phyloP scores from a whole-genome alignment of 1,140 invertebrate genomes.

The Zaprionus davidi region DNA sequence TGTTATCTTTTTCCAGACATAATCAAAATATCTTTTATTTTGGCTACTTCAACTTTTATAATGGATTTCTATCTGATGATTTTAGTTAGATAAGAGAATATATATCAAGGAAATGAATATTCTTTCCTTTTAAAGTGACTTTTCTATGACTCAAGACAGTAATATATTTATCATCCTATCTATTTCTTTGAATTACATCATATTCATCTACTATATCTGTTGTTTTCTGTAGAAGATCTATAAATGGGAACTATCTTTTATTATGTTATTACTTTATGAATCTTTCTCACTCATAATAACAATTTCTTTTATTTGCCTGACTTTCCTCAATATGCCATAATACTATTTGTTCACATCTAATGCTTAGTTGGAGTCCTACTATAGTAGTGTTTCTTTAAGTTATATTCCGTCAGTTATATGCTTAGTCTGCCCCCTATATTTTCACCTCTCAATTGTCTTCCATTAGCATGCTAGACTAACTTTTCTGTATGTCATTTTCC shows the following conservation, averaged over 20 bases:
- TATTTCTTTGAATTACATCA: no score
- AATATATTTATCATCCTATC: no score
- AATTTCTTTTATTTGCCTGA: background rate
- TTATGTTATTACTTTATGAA: background rate
- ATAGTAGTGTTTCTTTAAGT: background rate
- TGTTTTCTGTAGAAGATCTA: background rate
- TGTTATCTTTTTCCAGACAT: no score
- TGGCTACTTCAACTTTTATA: no score
- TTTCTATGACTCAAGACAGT: no score
- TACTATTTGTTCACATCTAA: background rate
- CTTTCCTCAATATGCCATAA: background rate
- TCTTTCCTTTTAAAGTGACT: no score
- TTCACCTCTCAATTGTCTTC: conserved; percentile 18
- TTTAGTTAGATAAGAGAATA: no score
- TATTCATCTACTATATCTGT: no score
- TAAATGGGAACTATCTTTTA: background rate
- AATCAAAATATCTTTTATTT: no score
- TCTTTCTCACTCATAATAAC: background rate
- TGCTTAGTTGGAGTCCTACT: background rate
- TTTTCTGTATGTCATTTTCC: conserved; percentile 4
- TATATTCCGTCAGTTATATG: no score
- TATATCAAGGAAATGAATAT: no score
- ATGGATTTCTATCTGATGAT: no score
- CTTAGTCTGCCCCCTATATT: background rate
- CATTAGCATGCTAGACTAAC: conserved; percentile 9